Evolutionary conservation across 2,888 invertebrate species (phyloP), one percentile per base, ranked within the genome.

Genomic region (Fissipunctia ypsillon): DNA sequence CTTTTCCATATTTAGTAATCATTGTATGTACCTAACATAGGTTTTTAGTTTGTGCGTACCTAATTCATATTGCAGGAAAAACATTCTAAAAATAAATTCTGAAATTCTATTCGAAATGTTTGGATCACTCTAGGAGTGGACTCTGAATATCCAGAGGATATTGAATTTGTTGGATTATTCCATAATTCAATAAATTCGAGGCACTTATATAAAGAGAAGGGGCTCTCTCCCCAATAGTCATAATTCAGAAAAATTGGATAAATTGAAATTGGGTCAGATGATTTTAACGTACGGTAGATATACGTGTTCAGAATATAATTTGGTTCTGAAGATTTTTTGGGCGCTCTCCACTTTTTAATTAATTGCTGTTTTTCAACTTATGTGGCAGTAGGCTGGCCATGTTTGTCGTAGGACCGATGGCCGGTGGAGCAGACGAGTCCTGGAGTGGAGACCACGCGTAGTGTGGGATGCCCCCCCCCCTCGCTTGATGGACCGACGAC

Each of bases 181-280:
- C 38, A 78, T 78, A 59, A 83, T 71, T 77, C 52, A 43, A 70
- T 57, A 67, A 77, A 67, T 60, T 81, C 38, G 61, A 79, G 38
- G 28, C 64, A 38, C 9, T 9, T 38, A 73, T 71, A 48, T 52
- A 10, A 56, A 64, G 50, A 60, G 38, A 67, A 64, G 67, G 64
- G 56, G 60, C 68, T 14, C 38, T 64, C 66, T 57, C 19, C 50
- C 19, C 38, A 54, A 66, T 50, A 66, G 41, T 54, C 12, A 83
- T 69, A 69, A 69, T 63, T 78, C 25, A 48, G 57, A 78, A 69
- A 69, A 72, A 83, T 63, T 35, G n/a, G 48, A 57, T 45, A 52
- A 52, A 69, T 54, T 38, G 65, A 59, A 69, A 78, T 63, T 66
- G 35, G 48, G 57, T 78, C 69, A 59, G 79, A 63, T 61, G 28